phyloP scores from a whole-genome alignment of 2,113 vertebrate species.

The Antechinus flavipes region DNA sequence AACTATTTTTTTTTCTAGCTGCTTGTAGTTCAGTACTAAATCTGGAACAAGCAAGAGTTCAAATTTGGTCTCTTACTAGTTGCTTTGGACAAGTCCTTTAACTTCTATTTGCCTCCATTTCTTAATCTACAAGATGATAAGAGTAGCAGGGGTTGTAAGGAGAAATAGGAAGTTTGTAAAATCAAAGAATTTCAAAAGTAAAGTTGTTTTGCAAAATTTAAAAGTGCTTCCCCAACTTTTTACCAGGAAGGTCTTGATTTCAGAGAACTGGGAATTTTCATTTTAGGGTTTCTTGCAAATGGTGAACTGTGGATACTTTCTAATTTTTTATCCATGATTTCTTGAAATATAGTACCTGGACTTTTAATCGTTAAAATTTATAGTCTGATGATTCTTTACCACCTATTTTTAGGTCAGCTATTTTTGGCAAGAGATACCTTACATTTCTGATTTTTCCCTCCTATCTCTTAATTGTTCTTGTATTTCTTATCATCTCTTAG shows the following conservation, averaged over 20 bases:
- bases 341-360: neutral
- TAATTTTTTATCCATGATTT: too few species aligned
- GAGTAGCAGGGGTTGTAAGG: neutral
- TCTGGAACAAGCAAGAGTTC: too few species aligned
- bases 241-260: neutral
- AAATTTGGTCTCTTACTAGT: too few species aligned
- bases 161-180: neutral
- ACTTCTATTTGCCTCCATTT: neutral
- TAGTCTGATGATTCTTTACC: neutral
- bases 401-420: neutral
- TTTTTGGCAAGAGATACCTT: neutral
- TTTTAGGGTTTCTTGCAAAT: neutral
- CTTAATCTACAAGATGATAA: constrained; percentile 11
- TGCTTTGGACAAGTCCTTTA: too few species aligned
- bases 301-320: neutral
- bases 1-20: too few species aligned
- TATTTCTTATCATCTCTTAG: neutral
- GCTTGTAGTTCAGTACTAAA: too few species aligned
- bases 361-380: neutral
- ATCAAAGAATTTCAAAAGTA: too few species aligned
- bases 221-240: too few species aligned
- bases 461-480: neutral
- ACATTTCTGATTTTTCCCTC: neutral
- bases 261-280: neutral
- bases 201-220: too few species aligned